Conservation (phyloP, 2,797 vertebrate species). For the Sebastes oblongus region DNA sequence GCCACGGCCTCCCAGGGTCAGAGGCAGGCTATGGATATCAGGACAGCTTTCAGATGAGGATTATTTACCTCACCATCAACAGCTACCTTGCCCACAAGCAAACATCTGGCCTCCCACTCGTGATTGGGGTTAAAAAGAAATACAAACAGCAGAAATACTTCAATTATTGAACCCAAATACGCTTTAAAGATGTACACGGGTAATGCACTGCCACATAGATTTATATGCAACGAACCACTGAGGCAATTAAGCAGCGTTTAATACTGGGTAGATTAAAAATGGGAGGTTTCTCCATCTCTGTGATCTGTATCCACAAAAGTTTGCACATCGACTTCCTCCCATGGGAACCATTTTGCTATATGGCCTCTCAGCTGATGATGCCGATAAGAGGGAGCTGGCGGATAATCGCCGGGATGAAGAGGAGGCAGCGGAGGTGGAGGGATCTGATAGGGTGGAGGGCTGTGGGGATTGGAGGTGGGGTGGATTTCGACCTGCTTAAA, state of each 20-base stretch:
- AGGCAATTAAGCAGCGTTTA: neutral
- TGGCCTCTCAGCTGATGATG: slow-evolving; percentile 42
- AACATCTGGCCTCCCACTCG: neutral
- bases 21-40: slow-evolving; percentile 28
- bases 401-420: slow-evolving; percentile 43
- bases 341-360: slow-evolving; percentile 31
- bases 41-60: slow-evolving; percentile 27
- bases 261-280: neutral
- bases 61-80: slow-evolving; percentile 34
- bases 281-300: neutral
- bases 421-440: slow-evolving; percentile 13
- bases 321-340: slow-evolving; percentile 5
- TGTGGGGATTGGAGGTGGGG: neutral
- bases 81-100: slow-evolving; percentile 19
- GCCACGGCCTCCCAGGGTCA: slow-evolving; percentile 44
- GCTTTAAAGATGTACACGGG: neutral
- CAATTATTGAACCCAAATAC: neutral
- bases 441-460: slow-evolving; percentile 13
- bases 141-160: neutral
- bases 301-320: slow-evolving; percentile 4
- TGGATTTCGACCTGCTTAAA: slow-evolving; percentile 29
- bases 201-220: neutral
- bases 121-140: slow-evolving; percentile 5
- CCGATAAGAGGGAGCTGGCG: slow-evolving; percentile 31
- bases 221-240: slow-evolving; percentile 1